Conservation (phyloP, 1,140 invertebrate genomes). For the Cephus cinctus region DNA sequence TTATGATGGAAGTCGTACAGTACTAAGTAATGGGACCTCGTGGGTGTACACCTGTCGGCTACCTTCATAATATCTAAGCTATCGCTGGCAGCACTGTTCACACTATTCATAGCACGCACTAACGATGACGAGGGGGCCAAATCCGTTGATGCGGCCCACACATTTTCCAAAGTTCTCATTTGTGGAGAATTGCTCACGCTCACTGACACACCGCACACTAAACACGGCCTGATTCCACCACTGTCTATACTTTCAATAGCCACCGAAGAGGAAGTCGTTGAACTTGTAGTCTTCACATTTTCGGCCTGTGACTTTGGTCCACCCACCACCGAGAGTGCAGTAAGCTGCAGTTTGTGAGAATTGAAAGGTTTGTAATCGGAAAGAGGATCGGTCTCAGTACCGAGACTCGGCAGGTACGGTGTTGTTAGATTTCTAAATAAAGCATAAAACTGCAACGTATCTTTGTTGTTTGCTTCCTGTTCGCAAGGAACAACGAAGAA, state of each 20-base stretch:
- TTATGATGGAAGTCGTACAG: constrained; percentile 62
- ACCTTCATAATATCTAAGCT: constrained; percentile 54
- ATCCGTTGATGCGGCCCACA: constrained; percentile 49
- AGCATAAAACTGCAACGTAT: constrained; percentile 44
- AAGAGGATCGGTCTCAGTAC: constrained; percentile 40
- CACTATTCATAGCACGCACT: constrained; percentile 63
- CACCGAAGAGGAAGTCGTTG: constrained; percentile 14
- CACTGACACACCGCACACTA: constrained; percentile 53
- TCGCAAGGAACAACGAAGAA: constrained; percentile 45
- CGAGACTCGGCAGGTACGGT: constrained; percentile 39
- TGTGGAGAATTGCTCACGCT: constrained; percentile 35
- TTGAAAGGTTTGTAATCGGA: constrained; percentile 37
- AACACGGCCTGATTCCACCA: constrained; percentile 43
- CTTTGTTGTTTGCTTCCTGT: constrained; percentile 46
- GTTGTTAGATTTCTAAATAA: constrained; percentile 37
- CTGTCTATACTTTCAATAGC: constrained; percentile 20
- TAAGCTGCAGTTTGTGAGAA: constrained; percentile 44
- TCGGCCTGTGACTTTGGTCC: constrained; percentile 27
- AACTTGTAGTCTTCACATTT: constrained; percentile 24
- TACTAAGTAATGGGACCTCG: constrained; percentile 55
- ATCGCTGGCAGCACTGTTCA: constrained; percentile 60
- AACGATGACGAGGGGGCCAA: constrained; percentile 52
- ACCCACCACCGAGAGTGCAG: constrained; percentile 57
- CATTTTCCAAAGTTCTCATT: constrained; percentile 48
- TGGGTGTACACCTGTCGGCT: constrained; percentile 34